Evolutionary conservation across 1,140 invertebrate genomes (phyloP), one percentile per base, ranked within the genome.

Genomic region (Neotoxoptera formosana): DNA sequence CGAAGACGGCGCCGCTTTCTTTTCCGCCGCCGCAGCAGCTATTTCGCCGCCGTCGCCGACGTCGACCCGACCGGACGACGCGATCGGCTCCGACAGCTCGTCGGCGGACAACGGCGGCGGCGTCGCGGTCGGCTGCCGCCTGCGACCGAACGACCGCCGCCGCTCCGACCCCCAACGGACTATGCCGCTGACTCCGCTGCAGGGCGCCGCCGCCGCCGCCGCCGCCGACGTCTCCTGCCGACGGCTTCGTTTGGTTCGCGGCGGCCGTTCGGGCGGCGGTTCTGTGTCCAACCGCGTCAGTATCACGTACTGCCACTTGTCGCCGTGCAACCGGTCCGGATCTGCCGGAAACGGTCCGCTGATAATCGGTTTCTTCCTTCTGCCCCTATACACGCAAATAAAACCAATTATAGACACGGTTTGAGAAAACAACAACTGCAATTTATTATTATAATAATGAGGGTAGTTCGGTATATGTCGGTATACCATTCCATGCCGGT

Each of bases 281-380:
- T 86, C 91, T 23, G 91, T 86, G 91, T 93, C 91, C 48, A 93
- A 56, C 2, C 51, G 67, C n/a, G 91, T 93, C 23, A 93, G 14
- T 53, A 93, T 93, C 30, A 93, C 91, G 81, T 93, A 86, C 47
- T 51, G n/a, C 91, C 91, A 93, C 36, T 93, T 93, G 48, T 93
- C 91, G 23, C 91, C 91, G 8, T 93, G 81, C 76, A 93, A 4
- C 11, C 48, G n/a, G 47, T 93, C 51, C 34, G 48, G 91, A 51
- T 93, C 91, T 30, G 91, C 91, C 48, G 91, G 91, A 30, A 93
- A 53, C 48, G 91, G 91, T 51, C 34, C 76, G 48, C 91, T 93
- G 23, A 93, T 93, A 1, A 67, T 53, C 11, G 81, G 91, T 41
- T 93, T 93, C 25, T 48, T 86, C 11, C 30, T n/a, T 2, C 25